Evolutionary conservation across 2,888 invertebrate species (phyloP).

Genomic region (Ichneumoninae sp.): DNA sequence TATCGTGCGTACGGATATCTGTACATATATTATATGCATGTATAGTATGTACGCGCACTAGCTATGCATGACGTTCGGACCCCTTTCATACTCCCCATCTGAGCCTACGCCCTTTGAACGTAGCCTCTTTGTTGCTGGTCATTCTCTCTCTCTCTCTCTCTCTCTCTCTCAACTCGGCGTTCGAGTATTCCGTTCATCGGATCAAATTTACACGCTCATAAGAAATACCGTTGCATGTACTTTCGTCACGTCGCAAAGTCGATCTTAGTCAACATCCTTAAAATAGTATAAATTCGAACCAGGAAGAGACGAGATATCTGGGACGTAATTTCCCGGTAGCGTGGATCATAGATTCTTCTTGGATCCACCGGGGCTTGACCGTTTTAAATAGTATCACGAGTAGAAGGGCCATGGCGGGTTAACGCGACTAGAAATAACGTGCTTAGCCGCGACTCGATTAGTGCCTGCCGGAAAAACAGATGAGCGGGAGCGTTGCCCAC

Average conservation of each 20-base stretch:
- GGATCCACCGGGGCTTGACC: conserved; percentile 37
- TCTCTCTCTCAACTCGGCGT: conserved; percentile 28
- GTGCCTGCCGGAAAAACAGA: conserved; percentile 16
- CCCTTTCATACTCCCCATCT: conserved; percentile 19
- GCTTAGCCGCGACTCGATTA: conserved; percentile 32
- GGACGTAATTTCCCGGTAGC: conserved; percentile 2
- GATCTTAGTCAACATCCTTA: not conserved
- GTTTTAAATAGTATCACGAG: conserved; percentile 44
- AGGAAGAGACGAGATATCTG: not conserved
- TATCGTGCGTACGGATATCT: conserved; percentile 17
- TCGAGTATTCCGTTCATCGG: conserved; percentile 43
- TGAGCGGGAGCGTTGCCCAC: conserved; percentile 28
- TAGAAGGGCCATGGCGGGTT: conserved; percentile 19
- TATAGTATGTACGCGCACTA: not conserved
- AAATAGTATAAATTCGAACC: not conserved
- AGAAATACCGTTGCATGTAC: conserved; percentile 1
- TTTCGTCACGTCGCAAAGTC: not conserved
- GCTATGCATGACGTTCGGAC: conserved; percentile 27
- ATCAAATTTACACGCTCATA: not conserved
- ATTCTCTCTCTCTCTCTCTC: not conserved
- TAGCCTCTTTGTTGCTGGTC: conserved; percentile 43
- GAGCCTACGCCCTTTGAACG: conserved; percentile 47
- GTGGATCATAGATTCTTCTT: conserved; percentile 5
- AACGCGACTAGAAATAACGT: conserved; percentile 57
- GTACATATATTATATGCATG: not conserved